phyloP scores from a whole-genome alignment of 2,888 invertebrate species.

The Drosophila paucipuncta region DNA sequence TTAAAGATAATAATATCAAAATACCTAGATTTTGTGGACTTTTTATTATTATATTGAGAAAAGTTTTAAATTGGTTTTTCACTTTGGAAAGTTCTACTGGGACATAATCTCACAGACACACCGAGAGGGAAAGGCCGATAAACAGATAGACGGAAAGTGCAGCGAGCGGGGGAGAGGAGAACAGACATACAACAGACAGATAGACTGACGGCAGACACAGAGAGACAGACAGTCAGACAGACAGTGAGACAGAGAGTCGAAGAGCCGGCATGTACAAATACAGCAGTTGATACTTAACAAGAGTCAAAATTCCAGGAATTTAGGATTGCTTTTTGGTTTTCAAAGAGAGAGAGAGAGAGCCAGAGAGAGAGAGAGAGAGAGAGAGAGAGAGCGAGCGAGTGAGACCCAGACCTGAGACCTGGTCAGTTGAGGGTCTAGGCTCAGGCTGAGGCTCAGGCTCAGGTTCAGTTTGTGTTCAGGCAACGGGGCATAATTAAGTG shows the following conservation, averaged over 20 bases:
- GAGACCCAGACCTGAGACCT: slow-evolving; percentile 28
- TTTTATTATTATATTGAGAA: not conserved
- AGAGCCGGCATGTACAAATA: slow-evolving; percentile 68
- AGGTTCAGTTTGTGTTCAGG: slow-evolving; percentile 14
- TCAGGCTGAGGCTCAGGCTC: slow-evolving; percentile 1
- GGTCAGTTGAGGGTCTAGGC: slow-evolving; percentile 39
- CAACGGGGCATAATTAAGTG: slow-evolving; percentile 73
- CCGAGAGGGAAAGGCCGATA: slow-evolving; percentile 4
- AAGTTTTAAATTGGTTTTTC: not conserved
- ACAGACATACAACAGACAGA: slow-evolving; percentile 15
- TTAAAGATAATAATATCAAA: not conserved
- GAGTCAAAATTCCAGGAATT: slow-evolving; percentile 81
- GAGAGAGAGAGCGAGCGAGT: not conserved
- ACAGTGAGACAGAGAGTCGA: slow-evolving; percentile 26
- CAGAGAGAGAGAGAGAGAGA: slow-evolving; percentile 7
- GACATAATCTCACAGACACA: not conserved
- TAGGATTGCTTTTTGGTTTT: slow-evolving; percentile 72
- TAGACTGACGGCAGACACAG: slow-evolving; percentile 16
- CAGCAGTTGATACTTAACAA: slow-evolving; percentile 76
- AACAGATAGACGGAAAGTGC: slow-evolving; percentile 12
- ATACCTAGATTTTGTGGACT: not conserved
- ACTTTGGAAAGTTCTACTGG: slow-evolving; percentile 8
- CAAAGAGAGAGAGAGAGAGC: slow-evolving; percentile 8
- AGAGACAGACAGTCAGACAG: slow-evolving; percentile 15
- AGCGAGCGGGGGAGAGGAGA: not conserved